Base-by-base conservation (phyloP, 2,113 vertebrate species). In the Dasyprocta punctata region DNA sequence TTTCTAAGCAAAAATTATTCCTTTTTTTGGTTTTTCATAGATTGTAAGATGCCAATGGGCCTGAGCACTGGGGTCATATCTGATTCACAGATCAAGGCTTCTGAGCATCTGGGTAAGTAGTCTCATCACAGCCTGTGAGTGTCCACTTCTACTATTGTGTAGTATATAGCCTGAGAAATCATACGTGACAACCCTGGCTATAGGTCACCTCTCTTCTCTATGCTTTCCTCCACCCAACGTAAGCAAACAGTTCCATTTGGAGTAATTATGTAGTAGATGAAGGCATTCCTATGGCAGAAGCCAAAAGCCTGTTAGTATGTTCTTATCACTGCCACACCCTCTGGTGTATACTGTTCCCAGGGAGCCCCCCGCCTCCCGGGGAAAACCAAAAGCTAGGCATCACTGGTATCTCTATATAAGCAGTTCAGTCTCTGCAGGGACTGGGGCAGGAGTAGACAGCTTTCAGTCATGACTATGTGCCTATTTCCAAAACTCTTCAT, bases 41-140 rank as follows among this genome's bases (percentile, higher is more conserved):
- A 98, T 1, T 99, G 99, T 97, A 98, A 96, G 86, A 98, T 98
- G 98, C 99, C 99, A 1, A 98, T 99, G 98, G 99, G 99, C 86
- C 97, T 99, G 13, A 97, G 94, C 82, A 99, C 98, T 78, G 98
- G 99, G 93, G 96, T 98, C 78, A 98, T 99, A 94, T 98, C 99
- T 1, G 99, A 99, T 89, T 92, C 97, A 0, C 99, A 99, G 86
- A 99, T 99, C 13, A 98, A 97, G 38, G 99, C 99, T 47, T 99
- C 98, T 20, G 93, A 98, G 90, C 96, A 98, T 26, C 95, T 98
- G 98, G 98, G 99, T 99, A 98, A 97, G 97, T 94, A 60, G 19
- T 36, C 26, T 52, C 19, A 5, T 49, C 61, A 7, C 2, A 19
- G 36, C 16, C 52, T 88, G 1, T 22, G n/a, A 44, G 63, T 58